Evolutionary conservation across 2,797 vertebrate genomes (phyloP).

Genomic region (Octomys mimax): DNA sequence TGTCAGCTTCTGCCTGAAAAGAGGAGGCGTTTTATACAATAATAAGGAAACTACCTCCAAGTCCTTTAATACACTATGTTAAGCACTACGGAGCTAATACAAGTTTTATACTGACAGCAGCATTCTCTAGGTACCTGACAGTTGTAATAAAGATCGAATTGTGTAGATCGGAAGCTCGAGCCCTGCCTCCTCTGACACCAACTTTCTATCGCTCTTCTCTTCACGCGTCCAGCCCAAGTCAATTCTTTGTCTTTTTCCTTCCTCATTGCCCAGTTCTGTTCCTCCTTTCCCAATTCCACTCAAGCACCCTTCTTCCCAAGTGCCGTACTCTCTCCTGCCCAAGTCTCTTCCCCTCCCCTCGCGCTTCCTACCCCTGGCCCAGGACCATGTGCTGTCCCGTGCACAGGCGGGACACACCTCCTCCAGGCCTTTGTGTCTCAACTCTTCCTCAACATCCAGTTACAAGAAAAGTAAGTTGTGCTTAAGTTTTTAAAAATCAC

Average conservation of each 20-base stretch:
- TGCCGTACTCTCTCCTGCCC: background rate
- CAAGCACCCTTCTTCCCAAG: background rate
- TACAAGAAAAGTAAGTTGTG: background rate
- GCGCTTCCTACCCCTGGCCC: too few relatives aligned
- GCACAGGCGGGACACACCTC: background rate
- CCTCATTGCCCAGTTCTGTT: background rate
- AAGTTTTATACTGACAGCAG: conserved; percentile 1
- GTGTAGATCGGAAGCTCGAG: background rate
- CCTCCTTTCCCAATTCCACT: background rate
- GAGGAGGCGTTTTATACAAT: conserved; percentile 26
- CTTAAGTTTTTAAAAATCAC: background rate
- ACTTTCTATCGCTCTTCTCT: background rate
- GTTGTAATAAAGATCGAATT: background rate
- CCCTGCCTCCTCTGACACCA: background rate
- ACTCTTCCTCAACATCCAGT: background rate
- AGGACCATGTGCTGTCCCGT: background rate
- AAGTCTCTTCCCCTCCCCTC: background rate
- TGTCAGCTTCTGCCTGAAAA: conserved; percentile 89
- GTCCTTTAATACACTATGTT: background rate
- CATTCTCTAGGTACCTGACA: background rate
- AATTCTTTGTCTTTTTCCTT: background rate
- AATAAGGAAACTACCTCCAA: background rate
- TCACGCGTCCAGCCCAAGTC: background rate
- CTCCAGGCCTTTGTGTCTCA: background rate
- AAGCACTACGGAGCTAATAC: background rate